Base-by-base conservation (phyloP, 1,140 invertebrate genomes). In the Centruroides sculpturatus region DNA sequence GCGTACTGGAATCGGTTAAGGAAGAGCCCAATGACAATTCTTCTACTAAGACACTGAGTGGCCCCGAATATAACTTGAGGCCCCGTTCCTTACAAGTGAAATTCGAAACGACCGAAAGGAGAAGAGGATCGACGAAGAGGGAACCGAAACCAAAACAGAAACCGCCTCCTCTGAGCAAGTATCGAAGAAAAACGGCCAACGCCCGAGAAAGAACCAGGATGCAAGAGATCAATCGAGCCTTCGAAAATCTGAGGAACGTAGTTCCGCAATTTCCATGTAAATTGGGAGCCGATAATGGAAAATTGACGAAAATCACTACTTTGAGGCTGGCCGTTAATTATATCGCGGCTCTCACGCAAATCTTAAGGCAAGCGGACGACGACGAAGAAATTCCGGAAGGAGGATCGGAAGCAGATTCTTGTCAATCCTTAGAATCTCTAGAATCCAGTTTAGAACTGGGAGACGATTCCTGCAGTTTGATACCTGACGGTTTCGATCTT, bases 241-340 rank as follows among this genome's bases (percentile, higher is more conserved):
- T 92, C 74, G 87, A 91, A 72, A 78, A 81, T 3, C 76, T 93
- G 0, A 78, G 86, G 34, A 78, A 79, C 49, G 85, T 82, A 7
- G 84, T 93, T 1, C 89, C 90, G 2, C 68, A 70, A 47, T 72
- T 74, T 56, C 72, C 70, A 9, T 51, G 52, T 55, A 58, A 59
- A 7, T 23, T 35, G 3, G 53, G 52, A 11, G 56, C 54, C 0
- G 63, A 64, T 23, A 64, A 81, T 71, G 83, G 87, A 69, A 91
- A 90, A 74, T 73, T 89, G 57, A 92, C 89, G 46, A 92, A 92
- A 77, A 91, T 92, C 65, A 89, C 87, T 6, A 91, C 88, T 3
- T 74, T 92, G n/a, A 73, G 85, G 9, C 73, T 91, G 56, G 88
- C 89, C 6, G 88, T 92, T 81, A 84, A 86, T 68, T 94, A 93